Conservation (phyloP, 1,140 invertebrate species). For the Amphibalanus amphitrite region DNA sequence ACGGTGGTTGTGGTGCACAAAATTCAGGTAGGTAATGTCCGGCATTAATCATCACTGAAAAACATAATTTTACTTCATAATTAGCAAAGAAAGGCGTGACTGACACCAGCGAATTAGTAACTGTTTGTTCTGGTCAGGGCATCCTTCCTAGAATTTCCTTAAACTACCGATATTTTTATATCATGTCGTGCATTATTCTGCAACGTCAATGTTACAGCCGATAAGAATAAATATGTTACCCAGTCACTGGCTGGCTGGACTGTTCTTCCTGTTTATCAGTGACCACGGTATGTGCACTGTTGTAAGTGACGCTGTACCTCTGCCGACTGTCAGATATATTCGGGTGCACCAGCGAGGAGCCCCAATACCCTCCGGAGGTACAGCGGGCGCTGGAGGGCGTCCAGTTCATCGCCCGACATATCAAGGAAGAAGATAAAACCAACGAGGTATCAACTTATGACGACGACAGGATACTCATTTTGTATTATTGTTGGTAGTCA, state of each 20-base stretch:
- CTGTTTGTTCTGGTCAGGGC: too few species aligned
- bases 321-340: background rate
- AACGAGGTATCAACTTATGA: conserved; percentile 50
- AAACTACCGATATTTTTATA: too few species aligned
- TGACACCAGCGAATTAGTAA: too few species aligned
- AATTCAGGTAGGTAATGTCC: background rate
- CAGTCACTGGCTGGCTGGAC: too few species aligned
- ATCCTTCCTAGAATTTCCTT: too few species aligned
- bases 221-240: too few species aligned
- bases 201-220: too few species aligned
- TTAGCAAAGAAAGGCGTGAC: too few species aligned
- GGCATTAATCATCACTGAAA: background rate
- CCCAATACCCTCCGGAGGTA: conserved; percentile 56
- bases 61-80: too few species aligned
- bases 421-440: conserved; percentile 85
- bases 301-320: background rate
- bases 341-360: background rate
- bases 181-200: too few species aligned
- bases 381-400: conserved; percentile 81
- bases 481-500: background rate
- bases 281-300: too few species aligned
- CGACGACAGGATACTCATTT: background rate
- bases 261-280: too few species aligned
- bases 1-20: background rate
- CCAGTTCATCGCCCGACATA: conserved; percentile 90